Conservation (phyloP, 2,888 invertebrate species). For the Scelioninae gen. 1 region DNA sequence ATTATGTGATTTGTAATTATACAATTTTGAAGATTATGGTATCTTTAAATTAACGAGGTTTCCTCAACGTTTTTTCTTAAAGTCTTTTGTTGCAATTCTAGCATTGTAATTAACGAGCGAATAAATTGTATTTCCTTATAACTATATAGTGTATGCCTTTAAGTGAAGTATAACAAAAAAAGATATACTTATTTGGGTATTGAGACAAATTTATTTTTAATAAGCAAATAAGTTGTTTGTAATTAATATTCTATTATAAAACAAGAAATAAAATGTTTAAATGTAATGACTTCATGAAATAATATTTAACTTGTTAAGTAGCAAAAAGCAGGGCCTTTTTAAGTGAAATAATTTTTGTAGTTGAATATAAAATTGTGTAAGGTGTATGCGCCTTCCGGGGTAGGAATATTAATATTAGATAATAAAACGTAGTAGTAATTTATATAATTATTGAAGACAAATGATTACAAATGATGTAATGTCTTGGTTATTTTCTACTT, state of each 20-base stretch:
- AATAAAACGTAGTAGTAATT: constrained; percentile 7
- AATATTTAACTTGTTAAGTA: not conserved
- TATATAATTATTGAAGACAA: constrained; percentile 12
- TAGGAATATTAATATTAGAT: constrained; percentile 7
- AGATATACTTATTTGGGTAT: not conserved
- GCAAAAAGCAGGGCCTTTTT: too few relatives aligned
- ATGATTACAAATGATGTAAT: constrained; percentile 12
- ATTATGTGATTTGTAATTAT: too few relatives aligned
- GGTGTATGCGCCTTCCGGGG: not conserved
- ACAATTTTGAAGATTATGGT: too few relatives aligned
- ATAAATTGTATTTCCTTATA: constrained; percentile 11
- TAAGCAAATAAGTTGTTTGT: too few relatives aligned
- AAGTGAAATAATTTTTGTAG: not conserved
- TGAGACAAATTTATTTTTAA: too few relatives aligned
- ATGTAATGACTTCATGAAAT: not conserved
- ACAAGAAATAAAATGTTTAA: too few relatives aligned
- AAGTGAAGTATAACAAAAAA: too few relatives aligned
- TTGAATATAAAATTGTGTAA: not conserved
- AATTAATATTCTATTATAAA: too few relatives aligned
- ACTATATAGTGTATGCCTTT: too few relatives aligned
- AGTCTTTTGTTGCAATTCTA: constrained; percentile 5
- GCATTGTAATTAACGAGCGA: constrained; percentile 15
- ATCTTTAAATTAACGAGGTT: too few relatives aligned
- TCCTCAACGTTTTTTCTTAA: too few relatives aligned
- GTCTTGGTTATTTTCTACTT: constrained; percentile 19